These are phyloP conservation scores for Eledone cirrhosa DNA, from an alignment of 2,888 invertebrate species.

Conservation along the genomic window DNA sequence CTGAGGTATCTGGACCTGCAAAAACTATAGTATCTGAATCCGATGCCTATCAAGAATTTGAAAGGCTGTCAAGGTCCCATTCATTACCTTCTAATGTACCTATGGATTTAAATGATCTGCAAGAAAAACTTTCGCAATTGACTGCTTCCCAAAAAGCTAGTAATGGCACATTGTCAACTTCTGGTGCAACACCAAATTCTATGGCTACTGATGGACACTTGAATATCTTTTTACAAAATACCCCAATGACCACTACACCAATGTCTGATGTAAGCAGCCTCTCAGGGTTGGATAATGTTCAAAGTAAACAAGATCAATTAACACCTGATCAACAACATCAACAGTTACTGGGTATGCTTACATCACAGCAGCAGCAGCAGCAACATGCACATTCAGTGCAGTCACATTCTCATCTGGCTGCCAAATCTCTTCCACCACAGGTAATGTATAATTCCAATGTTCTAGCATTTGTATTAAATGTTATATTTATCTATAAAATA, in stretches of 20 bases:
- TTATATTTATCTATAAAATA: too few species aligned
- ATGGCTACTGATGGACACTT: conserved; percentile 15
- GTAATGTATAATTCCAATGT: background rate
- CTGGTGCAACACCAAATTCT: conserved; percentile 25
- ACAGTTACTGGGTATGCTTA: conserved; percentile 16
- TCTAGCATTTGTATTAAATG: too few species aligned
- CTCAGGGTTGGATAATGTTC: conserved; percentile 26
- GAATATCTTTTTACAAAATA: conserved; percentile 27
- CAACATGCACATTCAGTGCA: conserved; percentile 27
- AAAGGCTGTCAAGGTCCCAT: conserved; percentile 40
- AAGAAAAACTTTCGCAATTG: conserved; percentile 51
- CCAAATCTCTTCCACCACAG: conserved; percentile 17
- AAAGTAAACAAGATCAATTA: conserved; percentile 24
- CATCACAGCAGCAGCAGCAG: conserved; percentile 28
- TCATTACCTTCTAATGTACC: conserved; percentile 42
- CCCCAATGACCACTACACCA: conserved; percentile 27
- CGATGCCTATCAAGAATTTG: conserved; percentile 36
- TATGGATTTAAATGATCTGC: conserved; percentile 55
- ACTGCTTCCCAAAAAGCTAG: conserved; percentile 40
- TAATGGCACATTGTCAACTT: conserved; percentile 30
- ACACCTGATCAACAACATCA: conserved; percentile 29
- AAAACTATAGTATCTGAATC: conserved; percentile 29
- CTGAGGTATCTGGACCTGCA: conserved; percentile 34
- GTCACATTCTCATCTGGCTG: conserved; percentile 10
- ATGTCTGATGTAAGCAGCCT: conserved; percentile 32